Base-by-base conservation (phyloP, 2,888 invertebrate species). In the Hecatera dysodea region DNA sequence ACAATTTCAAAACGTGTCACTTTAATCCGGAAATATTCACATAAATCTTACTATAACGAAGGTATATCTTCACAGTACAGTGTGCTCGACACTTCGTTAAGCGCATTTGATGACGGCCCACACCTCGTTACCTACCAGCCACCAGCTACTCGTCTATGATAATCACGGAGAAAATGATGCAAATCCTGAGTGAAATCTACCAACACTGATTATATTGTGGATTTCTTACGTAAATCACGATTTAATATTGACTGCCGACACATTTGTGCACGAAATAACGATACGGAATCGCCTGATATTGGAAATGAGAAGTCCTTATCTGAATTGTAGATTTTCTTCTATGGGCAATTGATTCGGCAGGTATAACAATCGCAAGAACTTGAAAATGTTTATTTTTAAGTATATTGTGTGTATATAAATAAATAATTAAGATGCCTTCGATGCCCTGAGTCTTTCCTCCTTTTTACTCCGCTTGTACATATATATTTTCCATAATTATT, bases 51-150 rank as follows among this genome's bases (percentile, higher is more conserved):
- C 19, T n/a, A 12, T 48, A 61, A 64, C 39, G 46, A 70, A 53
- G 48, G 53, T 29, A 53, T 57, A 52, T 52, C 27, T 39, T 53
- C 56, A 48, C 57, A 57, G n/a, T 8, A 59, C 61, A 55, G 42
- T 57, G 59, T 52, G 15, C 0, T 24, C 57, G 60, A 67, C 71
- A 74, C 74, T 78, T 86, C 72, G 84, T 80, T 84, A 82, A 67
- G 66, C 65, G 46, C 60, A 61, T 69, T 67, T 80, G 86, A 86
- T 86, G 81, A 80, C 73, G 22, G 36, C 85, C 86, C 86, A 86
- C 85, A 86, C 85, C 75, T 84, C 75, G 85, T 81, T 79, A 77
- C 59, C 15, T n/a, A 8, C 33, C n/a, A n/a, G 64, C 29, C 69
- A 60, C 73, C 72, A 62, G 73, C 75, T 80, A 22, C 72, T 57